phyloP scores from a whole-genome alignment of 1,140 invertebrate genomes.

The Drosophila kepulauana region DNA sequence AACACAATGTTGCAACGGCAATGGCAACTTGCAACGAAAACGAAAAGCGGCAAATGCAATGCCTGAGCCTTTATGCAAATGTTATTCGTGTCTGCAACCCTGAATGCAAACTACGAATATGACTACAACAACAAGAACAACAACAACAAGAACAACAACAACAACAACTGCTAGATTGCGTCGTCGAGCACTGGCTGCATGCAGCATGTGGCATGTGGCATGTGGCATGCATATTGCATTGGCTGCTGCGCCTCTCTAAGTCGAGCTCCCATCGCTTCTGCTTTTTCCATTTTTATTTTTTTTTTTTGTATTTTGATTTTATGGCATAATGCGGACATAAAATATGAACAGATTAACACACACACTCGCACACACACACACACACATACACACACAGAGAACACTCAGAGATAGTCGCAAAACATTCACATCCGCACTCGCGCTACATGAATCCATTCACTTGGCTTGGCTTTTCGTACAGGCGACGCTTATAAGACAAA shows the following conservation, averaged over 20 bases:
- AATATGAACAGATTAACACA: conserved; percentile 70
- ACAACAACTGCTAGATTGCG: conserved; percentile 7
- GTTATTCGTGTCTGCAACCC: conserved; percentile 46
- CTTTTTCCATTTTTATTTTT: conserved; percentile 50
- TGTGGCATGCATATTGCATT: conserved; percentile 31
- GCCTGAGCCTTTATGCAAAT: conserved; percentile 70
- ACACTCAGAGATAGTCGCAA: too few relatives aligned
- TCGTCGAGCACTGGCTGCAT: background rate
- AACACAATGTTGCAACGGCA: conserved; percentile 69
- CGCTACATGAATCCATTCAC: conserved; percentile 8
- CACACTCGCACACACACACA: conserved; percentile 18
- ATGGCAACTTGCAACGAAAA: conserved; percentile 35
- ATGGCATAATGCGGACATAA: conserved; percentile 65
- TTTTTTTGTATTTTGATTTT: conserved; percentile 65
- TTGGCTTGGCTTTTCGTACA: conserved; percentile 16
- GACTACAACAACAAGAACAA: conserved; percentile 22
- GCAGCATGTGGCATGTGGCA: background rate
- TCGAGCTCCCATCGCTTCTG: conserved; percentile 10
- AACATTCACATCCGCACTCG: background rate
- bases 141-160: conserved; percentile 7
- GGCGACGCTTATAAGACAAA: conserved; percentile 41
- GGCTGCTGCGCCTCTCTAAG: conserved; percentile 13
- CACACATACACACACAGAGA: background rate
- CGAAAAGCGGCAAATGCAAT: conserved; percentile 57
- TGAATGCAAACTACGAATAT: conserved; percentile 41